Evolutionary conservation across 2,113 vertebrate species (phyloP), one percentile per base, ranked within the genome.

Genomic region (Piliocolobus tephrosceles): DNA sequence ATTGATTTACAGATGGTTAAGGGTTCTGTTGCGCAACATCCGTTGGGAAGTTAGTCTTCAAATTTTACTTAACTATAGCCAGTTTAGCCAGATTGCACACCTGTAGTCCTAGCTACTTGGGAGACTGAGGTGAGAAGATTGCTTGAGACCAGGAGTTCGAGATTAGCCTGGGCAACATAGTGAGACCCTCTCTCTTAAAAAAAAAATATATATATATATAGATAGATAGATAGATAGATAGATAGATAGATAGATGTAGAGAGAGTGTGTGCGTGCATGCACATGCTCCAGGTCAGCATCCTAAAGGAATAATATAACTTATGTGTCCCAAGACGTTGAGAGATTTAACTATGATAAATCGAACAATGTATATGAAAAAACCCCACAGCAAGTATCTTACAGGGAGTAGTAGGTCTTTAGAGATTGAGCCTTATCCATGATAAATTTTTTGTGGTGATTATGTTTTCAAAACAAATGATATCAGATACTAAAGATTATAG

Each of bases 1-100:
- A 79, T 92, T 91, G 88, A 72, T 94, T 55, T 87, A 84, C 43
- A 94, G 52, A 64, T 78, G 14, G 8, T 91, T 73, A 83, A 55
- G 55, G 13, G 35, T 79, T 84, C 55, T 73, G 55, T 73, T 96
- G 47, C 38, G 35, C 38, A 92, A 23, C 43, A 80, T 89, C 40
- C 90, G 11, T 50, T 72, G 50, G 76, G 25, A 87, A 58, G 3
- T 78, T 80, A 66, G 73, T 73, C 16, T 35, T 40, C 14, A 79
- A 43, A 64, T 73, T 91, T 83, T 80, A 72, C 64, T 75, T 58
- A 73, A 73, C 52, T 68, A 61, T 80, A 87, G 30, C 16, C 4
- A 68, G 32, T 14, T 79, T 35, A 88, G 17, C 43, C 66, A 35
- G 32, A 14, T 68, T 68, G 66, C 66, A 17, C 32, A 35, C 66